Conservation (phyloP, 2,113 vertebrate species). For the Ia io region DNA sequence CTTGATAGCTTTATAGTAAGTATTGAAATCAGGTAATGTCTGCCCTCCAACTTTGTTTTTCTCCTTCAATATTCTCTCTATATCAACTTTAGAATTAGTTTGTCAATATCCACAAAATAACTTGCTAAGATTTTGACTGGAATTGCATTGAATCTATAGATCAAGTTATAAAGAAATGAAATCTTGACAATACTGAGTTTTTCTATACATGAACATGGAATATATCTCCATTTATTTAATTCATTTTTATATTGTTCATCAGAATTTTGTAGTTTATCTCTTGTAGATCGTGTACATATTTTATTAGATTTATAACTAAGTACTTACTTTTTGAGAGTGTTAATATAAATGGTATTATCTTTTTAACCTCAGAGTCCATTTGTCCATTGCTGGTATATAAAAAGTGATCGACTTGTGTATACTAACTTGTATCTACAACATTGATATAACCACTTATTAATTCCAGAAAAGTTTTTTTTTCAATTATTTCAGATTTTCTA, state of each 20-base stretch:
- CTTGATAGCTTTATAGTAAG: background rate
- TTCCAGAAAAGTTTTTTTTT: background rate
- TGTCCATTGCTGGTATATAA: background rate
- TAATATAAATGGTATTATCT: background rate
- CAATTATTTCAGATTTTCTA: background rate
- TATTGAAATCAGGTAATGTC: background rate
- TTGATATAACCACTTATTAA: background rate
- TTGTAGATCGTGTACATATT: background rate
- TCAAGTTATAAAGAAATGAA: background rate
- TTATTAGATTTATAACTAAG: background rate
- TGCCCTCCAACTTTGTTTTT: background rate
- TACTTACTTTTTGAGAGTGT: background rate
- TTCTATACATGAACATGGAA: background rate
- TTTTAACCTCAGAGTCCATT: background rate
- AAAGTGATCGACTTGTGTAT: background rate
- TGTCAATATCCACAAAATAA: background rate
- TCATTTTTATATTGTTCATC: background rate
- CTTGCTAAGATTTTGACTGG: background rate
- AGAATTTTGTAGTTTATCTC: background rate
- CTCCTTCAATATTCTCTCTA: background rate
- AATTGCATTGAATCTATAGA: background rate
- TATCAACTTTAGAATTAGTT: background rate
- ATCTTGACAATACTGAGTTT: background rate
- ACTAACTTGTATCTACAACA: background rate
- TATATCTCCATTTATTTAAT: background rate